Evolutionary conservation across 2,113 vertebrate genomes (phyloP).

Genomic region (Rhegmatorhina hoffmannsi): DNA sequence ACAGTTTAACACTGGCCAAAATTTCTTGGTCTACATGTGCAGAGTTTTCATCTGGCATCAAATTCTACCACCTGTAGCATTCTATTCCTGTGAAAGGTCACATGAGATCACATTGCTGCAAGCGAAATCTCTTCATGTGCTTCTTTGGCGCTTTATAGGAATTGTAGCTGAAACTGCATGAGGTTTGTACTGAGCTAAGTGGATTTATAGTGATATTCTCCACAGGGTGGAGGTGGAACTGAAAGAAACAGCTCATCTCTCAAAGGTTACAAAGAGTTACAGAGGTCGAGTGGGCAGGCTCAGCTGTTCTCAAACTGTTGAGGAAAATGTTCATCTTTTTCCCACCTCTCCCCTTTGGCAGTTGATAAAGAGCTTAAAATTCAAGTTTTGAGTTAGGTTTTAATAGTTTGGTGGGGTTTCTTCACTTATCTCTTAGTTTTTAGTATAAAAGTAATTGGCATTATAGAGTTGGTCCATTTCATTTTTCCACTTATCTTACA

Average conservation of each 20-base stretch:
- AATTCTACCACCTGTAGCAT: neutral
- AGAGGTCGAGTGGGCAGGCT: neutral
- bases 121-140: neutral
- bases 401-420: fast-evolving
- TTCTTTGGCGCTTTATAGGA: neutral
- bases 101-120: neutral
- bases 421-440: neutral
- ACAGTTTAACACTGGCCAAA: fast-evolving
- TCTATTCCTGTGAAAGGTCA: neutral
- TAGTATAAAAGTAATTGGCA: neutral
- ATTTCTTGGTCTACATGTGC: neutral
- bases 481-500: neutral
- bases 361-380: neutral
- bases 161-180: neutral
- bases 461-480: neutral
- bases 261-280: neutral
- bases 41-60: neutral
- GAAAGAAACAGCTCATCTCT: neutral
- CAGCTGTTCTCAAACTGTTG: neutral
- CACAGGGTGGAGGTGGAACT: neutral
- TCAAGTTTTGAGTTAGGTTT: neutral
- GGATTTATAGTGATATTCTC: neutral
- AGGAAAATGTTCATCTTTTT: neutral
- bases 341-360: neutral
- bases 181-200: neutral